Base-by-base conservation (phyloP, 2,888 invertebrate species). In the Ashinkailepas kermadecensis region DNA sequence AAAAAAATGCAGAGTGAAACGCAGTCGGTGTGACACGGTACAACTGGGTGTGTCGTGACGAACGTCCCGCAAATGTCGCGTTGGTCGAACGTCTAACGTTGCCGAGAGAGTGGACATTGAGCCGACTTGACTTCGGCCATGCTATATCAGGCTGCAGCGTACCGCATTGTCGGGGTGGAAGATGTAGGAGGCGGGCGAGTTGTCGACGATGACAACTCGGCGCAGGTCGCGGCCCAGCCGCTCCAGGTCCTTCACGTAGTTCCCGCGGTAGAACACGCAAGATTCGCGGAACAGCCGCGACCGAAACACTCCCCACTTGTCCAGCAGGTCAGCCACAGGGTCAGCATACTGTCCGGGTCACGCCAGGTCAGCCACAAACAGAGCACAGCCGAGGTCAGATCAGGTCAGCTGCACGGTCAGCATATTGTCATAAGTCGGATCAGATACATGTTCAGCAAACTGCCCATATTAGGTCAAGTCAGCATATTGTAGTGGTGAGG, bases 101-200 rank as follows among this genome's bases (percentile, higher is more conserved):
- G 39, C 39, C 39, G 39, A 39, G 39, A 39, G 39, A 39, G 39
- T 39, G 39, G 39, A 39, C 39, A 39, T 4, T 39, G 39, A 39
- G 39, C 39, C 39, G 2, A 39, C 39, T 4, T 39, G 2, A 39
- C 39, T 1, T 39, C 39, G 39, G 4, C 39, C 39, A 4, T 39
- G 39, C 39, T 39, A 39, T 39, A 39, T 39, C 39, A 39, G 39
- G 2, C 39, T 39, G 39, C 39, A 39, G 39, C 39, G 39, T 89
- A 99, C 98, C 89, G 99, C 99, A 90, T 99, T 99, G 89, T 99
- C 97, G 87, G 99, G 99, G 92, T 99, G 99, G 93, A 99, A 99
- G 91, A 99, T 97, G 89, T 99, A 99, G 85, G 97, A 97, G 87
- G 98, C 98, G 86, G 99, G 99, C 87, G 99, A 99, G 90, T 99